A percentile compares a stretch with the other conserved stretches of the same genome.
phyloP scores from a whole-genome alignment of 2,113 vertebrate genomes.

The Anhinga rufa region DNA sequence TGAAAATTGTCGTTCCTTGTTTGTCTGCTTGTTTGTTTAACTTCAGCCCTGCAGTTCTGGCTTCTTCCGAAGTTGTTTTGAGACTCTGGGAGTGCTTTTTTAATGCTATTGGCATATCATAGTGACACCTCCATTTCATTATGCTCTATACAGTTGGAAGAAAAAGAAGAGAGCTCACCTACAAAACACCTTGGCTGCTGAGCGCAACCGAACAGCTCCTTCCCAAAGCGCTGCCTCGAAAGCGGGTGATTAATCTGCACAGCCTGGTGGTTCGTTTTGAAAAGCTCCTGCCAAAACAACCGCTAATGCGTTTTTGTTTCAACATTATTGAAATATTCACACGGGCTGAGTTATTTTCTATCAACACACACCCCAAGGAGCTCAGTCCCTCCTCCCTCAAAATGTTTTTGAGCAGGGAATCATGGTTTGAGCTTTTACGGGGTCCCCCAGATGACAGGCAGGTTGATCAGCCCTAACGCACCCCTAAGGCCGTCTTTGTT shows the following conservation, averaged over 20 bases:
- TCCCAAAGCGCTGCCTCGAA: neutral
- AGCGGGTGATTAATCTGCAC: neutral
- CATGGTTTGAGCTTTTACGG: neutral
- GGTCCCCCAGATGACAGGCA: neutral
- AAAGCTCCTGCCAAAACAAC: neutral
- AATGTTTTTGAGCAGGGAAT: neutral
- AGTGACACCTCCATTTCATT: neutral
- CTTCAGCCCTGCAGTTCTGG: neutral
- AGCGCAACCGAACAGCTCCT: neutral
- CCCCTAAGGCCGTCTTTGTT: neutral
- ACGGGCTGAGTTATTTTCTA: neutral
- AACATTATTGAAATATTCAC: neutral
- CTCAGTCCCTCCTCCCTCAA: neutral
- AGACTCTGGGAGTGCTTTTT: neutral
- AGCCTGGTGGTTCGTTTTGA: neutral
- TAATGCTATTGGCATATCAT: neutral
- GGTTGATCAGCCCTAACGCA: neutral
- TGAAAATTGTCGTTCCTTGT: neutral
- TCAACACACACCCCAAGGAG: accelerated
- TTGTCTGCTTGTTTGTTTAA: constrained; percentile 1
- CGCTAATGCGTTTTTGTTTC: neutral
- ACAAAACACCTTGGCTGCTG: neutral
- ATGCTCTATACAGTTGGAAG: neutral
- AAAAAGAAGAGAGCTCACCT: neutral
- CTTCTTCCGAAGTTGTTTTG: neutral